Percentiles rank a stretch among this genome's conserved stretches.
phyloP scores from a whole-genome alignment of 2,888 invertebrate genomes.

The Temnothorax rugatulus region DNA sequence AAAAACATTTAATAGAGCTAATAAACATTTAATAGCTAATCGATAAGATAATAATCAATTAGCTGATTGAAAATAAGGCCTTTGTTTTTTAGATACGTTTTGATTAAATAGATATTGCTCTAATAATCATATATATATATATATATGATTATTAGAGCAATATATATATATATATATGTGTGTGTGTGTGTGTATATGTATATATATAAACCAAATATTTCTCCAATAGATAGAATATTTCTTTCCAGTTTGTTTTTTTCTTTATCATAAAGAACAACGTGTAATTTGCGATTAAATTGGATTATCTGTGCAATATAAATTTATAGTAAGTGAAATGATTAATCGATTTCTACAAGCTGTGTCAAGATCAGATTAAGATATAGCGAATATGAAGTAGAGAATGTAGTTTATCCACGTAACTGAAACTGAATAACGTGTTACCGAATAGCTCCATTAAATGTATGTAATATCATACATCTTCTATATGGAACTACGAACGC shows the following conservation, averaged over 20 bases:
- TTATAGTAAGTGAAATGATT: neutral
- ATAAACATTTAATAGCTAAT: neutral
- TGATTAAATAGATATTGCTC: neutral
- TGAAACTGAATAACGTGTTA: constrained; percentile 74
- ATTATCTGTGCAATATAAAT: constrained; percentile 28
- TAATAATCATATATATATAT: neutral
- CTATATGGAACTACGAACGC: constrained; percentile 57
- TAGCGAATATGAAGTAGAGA: constrained; percentile 27
- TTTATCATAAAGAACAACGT: neutral
- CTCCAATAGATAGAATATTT: neutral
- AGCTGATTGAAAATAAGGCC: neutral
- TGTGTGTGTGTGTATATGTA: too few species aligned
- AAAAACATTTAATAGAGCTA: neutral
- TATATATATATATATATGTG: too few species aligned
- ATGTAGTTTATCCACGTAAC: constrained; percentile 72
- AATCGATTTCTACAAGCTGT: neutral
- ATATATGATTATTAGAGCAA: too few species aligned
- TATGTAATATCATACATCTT: constrained; percentile 70
- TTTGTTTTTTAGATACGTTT: neutral
- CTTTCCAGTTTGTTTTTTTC: neutral
- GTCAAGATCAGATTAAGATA: neutral
- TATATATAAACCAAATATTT: neutral
- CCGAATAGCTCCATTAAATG: constrained; percentile 70
- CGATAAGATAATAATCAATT: too few species aligned
- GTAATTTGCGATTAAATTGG: neutral